Base-by-base conservation (phyloP, 2,797 vertebrate genomes). In the Sebastiscus tertius region DNA sequence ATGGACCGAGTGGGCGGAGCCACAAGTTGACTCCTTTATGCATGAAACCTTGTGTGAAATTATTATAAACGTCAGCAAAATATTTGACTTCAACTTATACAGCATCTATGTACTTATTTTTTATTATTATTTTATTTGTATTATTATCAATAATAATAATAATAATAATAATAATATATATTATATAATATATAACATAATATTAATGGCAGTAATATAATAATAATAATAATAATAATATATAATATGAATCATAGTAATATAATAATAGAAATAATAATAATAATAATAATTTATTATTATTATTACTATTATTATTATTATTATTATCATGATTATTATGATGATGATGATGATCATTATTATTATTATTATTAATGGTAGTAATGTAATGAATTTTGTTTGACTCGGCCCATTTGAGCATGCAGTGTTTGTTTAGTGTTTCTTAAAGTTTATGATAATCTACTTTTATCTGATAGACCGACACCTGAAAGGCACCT, bases 401-500 rank as follows among this genome's bases (percentile, higher is more conserved):
- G 24, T 58, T 14, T 20, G 29, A 61, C 16, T 31, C 31, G 2
- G 29, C 5, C 29, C 2, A 9, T 33, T 61, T n/a, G 2, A 62
- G 22, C 60, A 54, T 24, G 8, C 18, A 49, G 6, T 4, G 42
- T 70, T 31, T 24, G 7, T 75, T 39, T 52, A 34, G 31, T 55
- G n/a, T 55, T 24, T 2, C 9, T 55, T 22, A 55, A 55, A 22
- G 20, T 75, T 49, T 33, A n/a, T 75, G 39, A 33, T 52, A 34
- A 65, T 39, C 34, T 9, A 3, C 18, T 27, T 52, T 65, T 36
- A 63, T 46, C 34, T 75, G 58, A 60, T 31, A 60, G 36, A 49
- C 24, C 1, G 1, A 27, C 52, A 58, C 29, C 24, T 71, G 22
- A 76, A 65, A 60, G 61, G 65, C 60, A 81, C 79, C 72, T 81